Percentiles rank a stretch among this genome's conserved stretches.
Evolutionary conservation across 2,797 vertebrate genomes (phyloP).

Genomic region (Phylloscopus collybita): DNA sequence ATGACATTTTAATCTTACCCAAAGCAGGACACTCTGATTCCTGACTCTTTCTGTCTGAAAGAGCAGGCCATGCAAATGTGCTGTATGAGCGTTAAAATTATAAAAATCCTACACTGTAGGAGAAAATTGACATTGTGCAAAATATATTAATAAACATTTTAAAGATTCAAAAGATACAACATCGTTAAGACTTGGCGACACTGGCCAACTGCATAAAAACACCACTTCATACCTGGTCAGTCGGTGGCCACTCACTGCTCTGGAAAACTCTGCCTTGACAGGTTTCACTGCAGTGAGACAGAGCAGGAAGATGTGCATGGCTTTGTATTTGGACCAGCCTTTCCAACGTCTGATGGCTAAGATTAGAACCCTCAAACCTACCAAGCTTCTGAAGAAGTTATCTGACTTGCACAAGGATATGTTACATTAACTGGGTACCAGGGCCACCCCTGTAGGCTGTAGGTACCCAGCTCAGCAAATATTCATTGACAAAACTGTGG

Average conservation of each 20-base stretch:
- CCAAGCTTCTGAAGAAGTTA: neutral
- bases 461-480: neutral
- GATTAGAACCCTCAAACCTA: neutral
- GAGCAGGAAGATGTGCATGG: neutral
- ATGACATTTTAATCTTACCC: neutral
- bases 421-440: neutral
- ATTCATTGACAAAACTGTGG: neutral
- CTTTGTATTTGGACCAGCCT: neutral
- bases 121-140: slow-evolving; percentile 35
- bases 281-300: neutral
- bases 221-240: neutral
- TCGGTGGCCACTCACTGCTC: neutral
- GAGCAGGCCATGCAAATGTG: neutral
- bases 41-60: slow-evolving; percentile 11
- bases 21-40: neutral
- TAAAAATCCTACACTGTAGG: slow-evolving; percentile 58
- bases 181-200: neutral
- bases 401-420: neutral
- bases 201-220: neutral
- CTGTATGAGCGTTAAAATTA: neutral
- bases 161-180: neutral
- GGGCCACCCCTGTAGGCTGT: neutral
- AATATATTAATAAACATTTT: neutral
- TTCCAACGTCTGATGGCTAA: neutral
- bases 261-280: neutral